Base-by-base conservation (phyloP, 2,888 invertebrate species). In the Ganaspis brasiliensis region DNA sequence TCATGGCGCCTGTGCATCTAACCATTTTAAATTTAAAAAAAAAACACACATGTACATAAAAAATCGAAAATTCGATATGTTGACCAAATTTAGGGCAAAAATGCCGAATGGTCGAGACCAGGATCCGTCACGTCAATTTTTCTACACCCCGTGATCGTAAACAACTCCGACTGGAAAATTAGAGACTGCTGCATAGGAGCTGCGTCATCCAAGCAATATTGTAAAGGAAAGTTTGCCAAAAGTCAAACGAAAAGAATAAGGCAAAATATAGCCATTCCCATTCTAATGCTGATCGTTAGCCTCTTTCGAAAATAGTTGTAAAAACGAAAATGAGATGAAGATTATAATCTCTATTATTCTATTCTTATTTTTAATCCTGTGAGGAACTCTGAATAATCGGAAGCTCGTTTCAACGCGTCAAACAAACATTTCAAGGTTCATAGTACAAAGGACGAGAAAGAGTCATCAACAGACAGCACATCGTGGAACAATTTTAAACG, bases 1-100 rank as follows among this genome's bases (percentile, higher is more conserved):
- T 52, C 52, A 52, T 52, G 52, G 52, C 52, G 52, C 52, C 16
- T n/a, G n/a, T 52, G 19, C 19, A 52, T 52, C 9, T 52, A n/a
- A 16, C 52, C 52, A 49, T 49, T 49, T 49, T 49, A n/a, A 49
- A 49, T 19, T 8, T 8, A 2, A 8, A 0, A n/a, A 49, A 49
- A 49, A 12, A 5, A 12, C n/a, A 49, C 9, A 2, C 12, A 52
- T 2, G 19, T 9, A 6, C 0, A 19, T 52, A 19, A 1, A 40
- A 14, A n/a, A n/a, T 49, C 16, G 1, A n/a, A 49, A 49, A 49
- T n/a, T 45, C 3, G 31, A 31, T 31, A 6, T 1, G 1, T n/a
- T n/a, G 2, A 3, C 49, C 0, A 16, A 49, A 49, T 6, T 16
- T 4, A 0, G 19, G 14, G 45, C 14, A 1, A 16, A 52, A 52